A percentile compares a stretch with the other conserved stretches of the same genome.
Evolutionary conservation across 1,140 invertebrate genomes (phyloP).

Genomic region (Halyomorpha halys): DNA sequence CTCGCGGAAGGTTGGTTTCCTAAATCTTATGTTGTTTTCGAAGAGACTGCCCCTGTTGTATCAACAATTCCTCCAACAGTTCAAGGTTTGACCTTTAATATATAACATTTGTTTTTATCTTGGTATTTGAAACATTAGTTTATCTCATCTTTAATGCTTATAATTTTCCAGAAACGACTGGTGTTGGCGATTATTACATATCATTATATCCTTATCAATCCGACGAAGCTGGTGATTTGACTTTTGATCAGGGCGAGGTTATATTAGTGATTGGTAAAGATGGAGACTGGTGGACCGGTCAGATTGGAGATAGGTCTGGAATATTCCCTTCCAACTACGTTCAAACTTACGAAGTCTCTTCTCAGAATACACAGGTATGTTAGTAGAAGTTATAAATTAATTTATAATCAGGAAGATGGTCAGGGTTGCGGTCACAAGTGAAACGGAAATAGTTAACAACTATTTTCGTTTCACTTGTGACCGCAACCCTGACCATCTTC

Average conservation of each 20-base stretch:
- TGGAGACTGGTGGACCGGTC: slow-evolving; percentile 97
- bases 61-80: slow-evolving; percentile 25
- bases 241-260: slow-evolving; percentile 81
- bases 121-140: not conserved
- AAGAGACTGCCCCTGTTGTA: slow-evolving; percentile 22
- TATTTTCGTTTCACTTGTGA: too few species aligned
- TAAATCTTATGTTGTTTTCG: slow-evolving; percentile 54
- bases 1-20: slow-evolving; percentile 56
- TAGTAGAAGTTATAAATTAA: too few species aligned
- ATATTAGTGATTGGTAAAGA: slow-evolving; percentile 79
- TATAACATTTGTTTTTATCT: slow-evolving; percentile 3
- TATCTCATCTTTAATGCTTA: not conserved
- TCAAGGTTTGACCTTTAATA: not conserved
- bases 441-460: too few species aligned
- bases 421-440: too few species aligned
- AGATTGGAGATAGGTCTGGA: slow-evolving; percentile 68
- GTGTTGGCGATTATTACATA: slow-evolving; percentile 61
- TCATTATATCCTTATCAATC: slow-evolving; percentile 78
- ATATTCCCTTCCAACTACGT: slow-evolving; percentile 96
- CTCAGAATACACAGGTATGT: slow-evolving; percentile 22
- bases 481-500: too few species aligned
- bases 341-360: slow-evolving; percentile 36
- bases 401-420: too few species aligned
- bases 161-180: not conserved
- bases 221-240: slow-evolving; percentile 79